Evolutionary conservation across 2,888 invertebrate genomes (phyloP), one percentile per base, ranked within the genome.

Genomic region (Rotaria macrura): DNA sequence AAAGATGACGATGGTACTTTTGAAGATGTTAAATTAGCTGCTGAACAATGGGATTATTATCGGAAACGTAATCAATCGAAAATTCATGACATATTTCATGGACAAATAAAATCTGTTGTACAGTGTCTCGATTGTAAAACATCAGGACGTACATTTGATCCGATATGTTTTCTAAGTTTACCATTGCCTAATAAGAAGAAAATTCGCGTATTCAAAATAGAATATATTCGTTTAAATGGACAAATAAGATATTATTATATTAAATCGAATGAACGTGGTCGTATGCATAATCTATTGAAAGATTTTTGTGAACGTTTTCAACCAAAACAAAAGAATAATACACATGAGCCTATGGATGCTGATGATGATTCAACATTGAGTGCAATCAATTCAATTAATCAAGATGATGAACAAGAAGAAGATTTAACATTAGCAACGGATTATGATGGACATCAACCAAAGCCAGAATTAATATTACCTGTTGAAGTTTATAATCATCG

Each of bases 141-240:
- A 89, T 90, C 92, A 47, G 92, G 92, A n/a, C 92, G 93, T 84
- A 93, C 92, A 47, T 93, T 93, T 89, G 93, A 93, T 88, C 93
- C 93, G 4, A 93, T 92, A 88, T 92, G 92, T 89, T 92, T 92
- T 88, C 90, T 93, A 14, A 92, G 92, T 3, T 89, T 93, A 85
- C 93, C 93, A n/a, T 87, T 92, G 85, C 92, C 92, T 5, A 88
- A 89, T 65, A 91, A 92, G 87, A 91, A 91, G 87, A 92, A 92
- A 86, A 88, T 91, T 57, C 89, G 90, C 65, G 89, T 52, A 57
- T 79, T 79, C n/a, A 79, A 79, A 79, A 79, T 79, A 3, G 79
- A 79, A 43, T 79, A 79, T 43, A 14, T 79, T 25, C 79, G 79
- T 43, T 79, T 79, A 79, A 79, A 79, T 79, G 79, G 79, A 43